Evolutionary conservation across 2,888 invertebrate species (phyloP).

Genomic region (Hypena proboscidalis): DNA sequence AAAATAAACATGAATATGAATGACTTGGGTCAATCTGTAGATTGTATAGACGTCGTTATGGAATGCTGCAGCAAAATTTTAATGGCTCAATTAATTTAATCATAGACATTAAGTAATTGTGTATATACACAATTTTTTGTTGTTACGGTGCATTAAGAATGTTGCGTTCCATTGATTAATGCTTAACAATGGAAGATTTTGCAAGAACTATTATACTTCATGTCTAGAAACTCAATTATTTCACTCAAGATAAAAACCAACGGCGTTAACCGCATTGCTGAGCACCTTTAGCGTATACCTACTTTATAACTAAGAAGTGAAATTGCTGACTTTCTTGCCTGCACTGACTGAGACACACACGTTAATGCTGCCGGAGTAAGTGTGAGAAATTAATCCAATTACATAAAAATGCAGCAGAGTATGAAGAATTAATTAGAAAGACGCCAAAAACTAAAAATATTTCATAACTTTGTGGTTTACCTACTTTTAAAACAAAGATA

Average conservation of each 20-base stretch:
- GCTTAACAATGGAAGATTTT: slow-evolving; percentile 53
- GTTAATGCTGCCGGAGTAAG: neutral
- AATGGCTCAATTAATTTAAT: slow-evolving; percentile 14
- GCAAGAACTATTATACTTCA: slow-evolving; percentile 42
- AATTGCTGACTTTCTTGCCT: slow-evolving; percentile 9
- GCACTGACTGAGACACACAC: slow-evolving; percentile 4
- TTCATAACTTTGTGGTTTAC: slow-evolving; percentile 15
- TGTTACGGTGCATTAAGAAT: slow-evolving; percentile 35
- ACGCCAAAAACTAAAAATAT: slow-evolving; percentile 7
- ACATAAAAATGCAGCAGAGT: slow-evolving; percentile 13
- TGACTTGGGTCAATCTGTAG: slow-evolving; percentile 34
- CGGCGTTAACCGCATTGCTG: slow-evolving; percentile 16
- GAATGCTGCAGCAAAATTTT: slow-evolving; percentile 45
- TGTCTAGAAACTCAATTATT: slow-evolving; percentile 36
- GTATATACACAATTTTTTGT: too few relatives aligned
- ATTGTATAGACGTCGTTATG: slow-evolving; percentile 2
- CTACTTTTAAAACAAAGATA: slow-evolving; percentile 7
- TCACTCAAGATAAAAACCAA: slow-evolving; percentile 25
- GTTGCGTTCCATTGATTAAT: slow-evolving; percentile 41
- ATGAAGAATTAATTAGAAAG: slow-evolving; percentile 13
- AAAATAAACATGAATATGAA: slow-evolving; percentile 28
- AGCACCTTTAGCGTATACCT: slow-evolving; percentile 5
- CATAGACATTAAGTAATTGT: too few relatives aligned
- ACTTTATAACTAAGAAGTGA: slow-evolving; percentile 1
- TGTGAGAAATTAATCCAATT: slow-evolving; percentile 17